Evolutionary conservation across 2,797 vertebrate species (phyloP).

Genomic region (Falco peregrinus): DNA sequence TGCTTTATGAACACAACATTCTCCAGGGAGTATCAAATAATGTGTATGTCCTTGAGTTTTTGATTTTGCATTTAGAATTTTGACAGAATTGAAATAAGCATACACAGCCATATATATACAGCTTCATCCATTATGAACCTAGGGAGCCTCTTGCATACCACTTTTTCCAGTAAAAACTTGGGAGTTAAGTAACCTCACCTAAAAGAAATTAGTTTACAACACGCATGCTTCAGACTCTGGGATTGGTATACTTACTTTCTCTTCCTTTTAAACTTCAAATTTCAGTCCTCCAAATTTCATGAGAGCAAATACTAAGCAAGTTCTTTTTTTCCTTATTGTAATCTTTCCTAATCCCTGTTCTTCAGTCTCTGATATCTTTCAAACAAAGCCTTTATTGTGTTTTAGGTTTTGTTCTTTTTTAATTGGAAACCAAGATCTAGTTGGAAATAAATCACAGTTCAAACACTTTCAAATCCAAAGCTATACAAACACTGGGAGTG

Average conservation of each 20-base stretch:
- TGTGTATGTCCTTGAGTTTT: not conserved
- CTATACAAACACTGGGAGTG: not conserved
- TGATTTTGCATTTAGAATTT: not conserved
- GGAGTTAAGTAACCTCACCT: not conserved
- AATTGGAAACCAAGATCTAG: not conserved
- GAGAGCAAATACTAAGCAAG: not conserved
- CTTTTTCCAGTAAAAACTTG: not conserved
- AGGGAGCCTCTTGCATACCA: not conserved
- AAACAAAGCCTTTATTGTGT: not conserved
- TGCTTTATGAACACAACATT: not conserved
- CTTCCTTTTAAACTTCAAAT: not conserved
- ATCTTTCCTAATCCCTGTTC: not conserved
- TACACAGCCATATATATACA: not conserved
- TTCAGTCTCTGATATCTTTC: not conserved
- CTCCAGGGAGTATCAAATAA: not conserved
- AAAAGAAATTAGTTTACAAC: not conserved
- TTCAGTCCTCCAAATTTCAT: not conserved
- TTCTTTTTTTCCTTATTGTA: not conserved
- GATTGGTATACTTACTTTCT: not conserved
- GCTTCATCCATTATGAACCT: not conserved
- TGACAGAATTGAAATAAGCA: not conserved
- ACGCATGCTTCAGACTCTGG: not conserved
- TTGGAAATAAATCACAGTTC: not conserved
- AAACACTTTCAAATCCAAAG: not conserved
- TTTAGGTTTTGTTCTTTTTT: not conserved